Evolutionary conservation across 2,888 invertebrate species (phyloP).

Genomic region (Drosophila aldrichi): DNA sequence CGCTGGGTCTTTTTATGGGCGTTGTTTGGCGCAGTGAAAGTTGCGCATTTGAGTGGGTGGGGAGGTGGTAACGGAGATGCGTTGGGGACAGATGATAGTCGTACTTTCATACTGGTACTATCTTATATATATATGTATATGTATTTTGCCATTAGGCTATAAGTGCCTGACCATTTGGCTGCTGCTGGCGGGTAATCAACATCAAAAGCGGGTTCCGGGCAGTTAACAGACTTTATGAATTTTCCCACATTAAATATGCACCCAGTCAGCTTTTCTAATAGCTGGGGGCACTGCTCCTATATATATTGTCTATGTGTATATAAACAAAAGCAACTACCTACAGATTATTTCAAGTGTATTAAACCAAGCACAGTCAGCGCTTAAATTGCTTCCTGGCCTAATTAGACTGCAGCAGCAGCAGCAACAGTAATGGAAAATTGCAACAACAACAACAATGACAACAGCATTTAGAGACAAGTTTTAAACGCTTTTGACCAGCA

Average conservation of each 20-base stretch:
- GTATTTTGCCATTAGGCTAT: slow-evolving; percentile 56
- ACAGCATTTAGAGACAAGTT: slow-evolving; percentile 1
- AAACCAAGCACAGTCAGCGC: slow-evolving; percentile 45
- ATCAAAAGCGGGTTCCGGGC: slow-evolving; percentile 62
- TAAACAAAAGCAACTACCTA: slow-evolving; percentile 5
- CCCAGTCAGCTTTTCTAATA: slow-evolving; percentile 32
- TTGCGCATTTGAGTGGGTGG: slow-evolving; percentile 31
- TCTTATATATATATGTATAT: slow-evolving; percentile 18
- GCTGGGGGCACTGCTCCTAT: slow-evolving; percentile 10
- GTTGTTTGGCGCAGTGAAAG: slow-evolving; percentile 71
- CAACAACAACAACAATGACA: slow-evolving; percentile 13
- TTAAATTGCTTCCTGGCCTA: slow-evolving; percentile 75
- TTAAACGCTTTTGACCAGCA: slow-evolving; percentile 23
- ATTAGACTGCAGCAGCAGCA: slow-evolving; percentile 46
- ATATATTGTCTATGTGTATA: slow-evolving; percentile 3
- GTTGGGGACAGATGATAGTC: neutral
- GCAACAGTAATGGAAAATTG: slow-evolving; percentile 22
- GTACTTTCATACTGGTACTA: slow-evolving; percentile 39
- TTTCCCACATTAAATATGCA: slow-evolving; percentile 76
- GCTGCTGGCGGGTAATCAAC: slow-evolving; percentile 22
- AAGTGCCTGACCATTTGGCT: slow-evolving; percentile 55
- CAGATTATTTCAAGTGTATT: slow-evolving; percentile 40
- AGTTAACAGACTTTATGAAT: slow-evolving; percentile 55
- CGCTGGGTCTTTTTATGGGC: slow-evolving; percentile 59
- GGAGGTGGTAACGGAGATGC: neutral